Evolutionary conservation across 2,113 vertebrate species (phyloP).

Genomic region (Parus major): DNA sequence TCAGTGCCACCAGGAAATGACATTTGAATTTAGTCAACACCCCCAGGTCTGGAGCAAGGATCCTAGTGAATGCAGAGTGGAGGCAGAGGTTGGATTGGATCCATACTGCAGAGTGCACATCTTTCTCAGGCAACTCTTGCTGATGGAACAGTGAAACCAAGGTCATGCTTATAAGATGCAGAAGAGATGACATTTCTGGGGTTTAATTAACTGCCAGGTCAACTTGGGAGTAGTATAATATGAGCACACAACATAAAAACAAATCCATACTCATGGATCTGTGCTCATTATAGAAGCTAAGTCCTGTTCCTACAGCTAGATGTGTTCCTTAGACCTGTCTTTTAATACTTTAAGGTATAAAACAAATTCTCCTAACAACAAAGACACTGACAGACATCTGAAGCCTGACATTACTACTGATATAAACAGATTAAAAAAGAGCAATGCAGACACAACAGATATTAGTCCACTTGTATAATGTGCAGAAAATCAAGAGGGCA

Average conservation of each 20-base stretch:
- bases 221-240: neutral
- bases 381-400: neutral
- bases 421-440: neutral
- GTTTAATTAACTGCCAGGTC: neutral
- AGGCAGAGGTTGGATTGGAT: accelerated
- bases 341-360: neutral
- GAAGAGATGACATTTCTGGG: neutral
- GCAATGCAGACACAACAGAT: neutral
- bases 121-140: neutral
- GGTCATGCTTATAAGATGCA: neutral
- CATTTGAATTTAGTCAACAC: accelerated
- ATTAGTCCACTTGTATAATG: accelerated
- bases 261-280: neutral
- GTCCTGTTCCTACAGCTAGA: neutral
- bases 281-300: neutral
- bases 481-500: neutral
- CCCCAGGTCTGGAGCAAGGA: neutral
- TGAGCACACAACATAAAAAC: neutral
- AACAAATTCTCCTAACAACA: neutral
- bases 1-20: neutral
- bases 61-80: neutral
- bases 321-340: neutral
- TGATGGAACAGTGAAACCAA: neutral
- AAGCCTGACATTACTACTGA: neutral
- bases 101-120: neutral